phyloP scores from a whole-genome alignment of 2,888 invertebrate species.

The Merodon equestris region DNA sequence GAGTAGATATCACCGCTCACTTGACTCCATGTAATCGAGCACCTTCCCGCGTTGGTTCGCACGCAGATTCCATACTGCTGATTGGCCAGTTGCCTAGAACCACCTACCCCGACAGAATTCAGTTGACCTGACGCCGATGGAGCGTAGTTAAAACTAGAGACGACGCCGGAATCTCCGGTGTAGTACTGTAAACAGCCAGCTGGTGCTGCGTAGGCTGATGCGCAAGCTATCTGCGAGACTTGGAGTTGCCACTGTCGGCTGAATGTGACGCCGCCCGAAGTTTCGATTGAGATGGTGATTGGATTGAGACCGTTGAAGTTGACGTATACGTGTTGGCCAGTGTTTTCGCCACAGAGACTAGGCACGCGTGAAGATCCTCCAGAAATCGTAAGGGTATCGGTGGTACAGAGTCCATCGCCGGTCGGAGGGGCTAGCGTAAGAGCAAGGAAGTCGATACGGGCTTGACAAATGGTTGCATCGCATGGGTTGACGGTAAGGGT shows the following conservation, averaged over 20 bases:
- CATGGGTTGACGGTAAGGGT: slow-evolving; percentile 86
- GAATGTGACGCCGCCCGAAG: slow-evolving; percentile 82
- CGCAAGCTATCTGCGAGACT: slow-evolving; percentile 86
- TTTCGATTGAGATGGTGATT: slow-evolving; percentile 84
- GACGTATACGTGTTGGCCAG: slow-evolving; percentile 88
- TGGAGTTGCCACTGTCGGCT: slow-evolving; percentile 87
- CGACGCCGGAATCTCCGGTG: slow-evolving; percentile 82
- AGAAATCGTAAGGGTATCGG: slow-evolving; percentile 85
- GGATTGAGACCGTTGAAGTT: slow-evolving; percentile 85
- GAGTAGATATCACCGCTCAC: slow-evolving; percentile 81
- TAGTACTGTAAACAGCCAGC: slow-evolving; percentile 89
- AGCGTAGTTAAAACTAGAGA: slow-evolving; percentile 88
- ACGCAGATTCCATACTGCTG: slow-evolving; percentile 89
- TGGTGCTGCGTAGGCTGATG: slow-evolving; percentile 86
- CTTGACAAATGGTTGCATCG: slow-evolving; percentile 81
- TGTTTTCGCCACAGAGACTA: slow-evolving; percentile 88
- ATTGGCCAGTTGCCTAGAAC: slow-evolving; percentile 86
- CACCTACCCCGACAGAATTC: slow-evolving; percentile 80
- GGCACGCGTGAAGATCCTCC: slow-evolving; percentile 86
- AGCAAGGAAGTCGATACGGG: slow-evolving; percentile 88
- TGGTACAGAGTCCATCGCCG: slow-evolving; percentile 84
- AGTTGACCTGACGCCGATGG: slow-evolving; percentile 81
- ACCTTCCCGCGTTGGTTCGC: slow-evolving; percentile 85
- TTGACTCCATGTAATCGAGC: slow-evolving; percentile 85
- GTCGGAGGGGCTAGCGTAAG: slow-evolving; percentile 86